Conservation (phyloP, 2,888 invertebrate genomes). For the Kryphioiulus occultus region DNA sequence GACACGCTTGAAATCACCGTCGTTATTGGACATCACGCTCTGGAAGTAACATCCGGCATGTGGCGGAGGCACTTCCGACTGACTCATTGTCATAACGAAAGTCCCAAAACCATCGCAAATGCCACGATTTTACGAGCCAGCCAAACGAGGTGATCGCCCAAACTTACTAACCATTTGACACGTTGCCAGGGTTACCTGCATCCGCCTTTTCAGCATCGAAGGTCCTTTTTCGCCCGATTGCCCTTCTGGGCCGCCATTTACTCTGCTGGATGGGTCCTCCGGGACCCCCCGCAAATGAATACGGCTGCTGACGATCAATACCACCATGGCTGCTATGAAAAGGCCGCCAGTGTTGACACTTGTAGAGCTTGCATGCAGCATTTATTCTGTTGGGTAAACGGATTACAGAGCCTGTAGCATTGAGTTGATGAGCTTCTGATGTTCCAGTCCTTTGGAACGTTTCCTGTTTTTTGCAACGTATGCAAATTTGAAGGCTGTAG, state of each 20-base stretch:
- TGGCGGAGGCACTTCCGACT: neutral
- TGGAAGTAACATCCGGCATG: neutral
- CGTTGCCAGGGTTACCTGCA: neutral
- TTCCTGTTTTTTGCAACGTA: too few species aligned
- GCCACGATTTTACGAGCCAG: neutral
- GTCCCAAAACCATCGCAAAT: neutral
- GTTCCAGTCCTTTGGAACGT: too few species aligned
- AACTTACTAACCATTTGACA: neutral
- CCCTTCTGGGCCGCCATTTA: neutral
- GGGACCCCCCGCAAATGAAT: neutral
- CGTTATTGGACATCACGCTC: neutral
- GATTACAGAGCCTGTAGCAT: neutral
- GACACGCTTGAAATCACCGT: neutral
- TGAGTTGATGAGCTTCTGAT: neutral
- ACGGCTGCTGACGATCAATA: neutral
- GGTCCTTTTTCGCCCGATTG: neutral
- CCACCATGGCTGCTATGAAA: neutral
- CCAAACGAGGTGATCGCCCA: neutral
- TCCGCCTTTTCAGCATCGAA: neutral
- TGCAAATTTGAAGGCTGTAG: too few species aligned
- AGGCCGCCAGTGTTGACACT: neutral
- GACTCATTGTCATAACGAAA: neutral
- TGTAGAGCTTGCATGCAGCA: neutral
- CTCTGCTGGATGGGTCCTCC: neutral
- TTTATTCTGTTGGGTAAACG: neutral